These are phyloP conservation scores for Cosmopolites sordidus DNA, from an alignment of 2,888 invertebrate genomes.

Conservation along the genomic window DNA sequence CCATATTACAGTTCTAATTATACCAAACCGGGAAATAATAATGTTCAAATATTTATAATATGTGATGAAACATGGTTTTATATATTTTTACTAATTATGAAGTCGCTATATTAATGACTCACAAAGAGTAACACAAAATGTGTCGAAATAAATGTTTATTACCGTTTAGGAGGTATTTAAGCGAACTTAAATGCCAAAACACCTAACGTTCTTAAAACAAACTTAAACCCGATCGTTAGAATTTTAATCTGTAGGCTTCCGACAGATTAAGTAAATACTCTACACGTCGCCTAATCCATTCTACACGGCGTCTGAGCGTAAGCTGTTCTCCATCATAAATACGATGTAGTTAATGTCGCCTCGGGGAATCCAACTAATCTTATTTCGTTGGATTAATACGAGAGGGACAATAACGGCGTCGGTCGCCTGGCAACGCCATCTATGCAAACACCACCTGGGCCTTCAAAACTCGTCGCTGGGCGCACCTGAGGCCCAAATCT, in stretches of 20 bases:
- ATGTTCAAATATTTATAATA: too few species aligned
- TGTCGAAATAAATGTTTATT: too few species aligned
- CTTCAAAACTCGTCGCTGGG: conserved; percentile 13
- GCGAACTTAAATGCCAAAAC: too few species aligned
- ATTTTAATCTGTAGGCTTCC: too few species aligned
- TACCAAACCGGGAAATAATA: too few species aligned
- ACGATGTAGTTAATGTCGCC: conserved; percentile 16
- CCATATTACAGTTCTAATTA: too few species aligned
- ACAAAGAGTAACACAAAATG: background rate
- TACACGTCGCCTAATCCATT: conserved; percentile 19
- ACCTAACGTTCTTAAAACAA: too few species aligned
- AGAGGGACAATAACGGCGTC: conserved; percentile 23
- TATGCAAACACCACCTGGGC: conserved; percentile 40
- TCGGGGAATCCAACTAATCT: conserved; percentile 25
- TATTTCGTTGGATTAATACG: conserved; percentile 24
- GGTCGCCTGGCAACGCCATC: conserved; percentile 40
- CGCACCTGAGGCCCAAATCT: conserved; percentile 21
- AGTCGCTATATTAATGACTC: too few species aligned
- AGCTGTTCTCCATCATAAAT: conserved; percentile 15
- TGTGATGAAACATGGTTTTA: too few species aligned
- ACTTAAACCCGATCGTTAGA: too few species aligned
- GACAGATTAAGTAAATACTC: conserved; percentile 15
- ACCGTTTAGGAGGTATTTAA: too few species aligned
- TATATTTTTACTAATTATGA: too few species aligned
- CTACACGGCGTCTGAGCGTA: conserved; percentile 20